phyloP scores from a whole-genome alignment of 2,113 vertebrate genomes.

The Lampris megalopsis region DNA sequence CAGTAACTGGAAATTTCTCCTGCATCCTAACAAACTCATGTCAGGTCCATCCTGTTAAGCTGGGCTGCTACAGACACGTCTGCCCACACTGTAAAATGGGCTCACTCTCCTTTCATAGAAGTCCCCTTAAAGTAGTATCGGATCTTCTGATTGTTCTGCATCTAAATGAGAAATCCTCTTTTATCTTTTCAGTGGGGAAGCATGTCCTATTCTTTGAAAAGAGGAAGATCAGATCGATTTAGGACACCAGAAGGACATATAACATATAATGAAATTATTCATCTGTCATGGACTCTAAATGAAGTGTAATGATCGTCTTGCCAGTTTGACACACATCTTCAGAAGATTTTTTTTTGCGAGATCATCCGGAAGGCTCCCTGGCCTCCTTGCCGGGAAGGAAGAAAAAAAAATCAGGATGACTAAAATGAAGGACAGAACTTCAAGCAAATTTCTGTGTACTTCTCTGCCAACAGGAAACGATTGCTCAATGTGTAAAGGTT shows the following conservation, averaged over 20 bases:
- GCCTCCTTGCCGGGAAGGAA: background rate
- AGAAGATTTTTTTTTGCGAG: background rate
- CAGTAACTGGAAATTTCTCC: too few species aligned
- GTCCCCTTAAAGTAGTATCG: too few species aligned
- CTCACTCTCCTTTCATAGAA: too few species aligned
- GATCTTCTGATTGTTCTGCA: too few species aligned
- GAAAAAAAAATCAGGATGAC: background rate
- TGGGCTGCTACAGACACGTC: too few species aligned
- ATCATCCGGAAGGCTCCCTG: background rate
- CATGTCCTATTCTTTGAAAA: conserved; percentile 95
- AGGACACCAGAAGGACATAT: conserved; percentile 49
- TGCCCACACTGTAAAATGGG: too few species aligned
- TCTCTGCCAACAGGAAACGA: background rate
- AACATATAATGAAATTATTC: conserved; percentile 22
- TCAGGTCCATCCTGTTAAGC: too few species aligned
- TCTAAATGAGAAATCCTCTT: conserved; percentile 8
- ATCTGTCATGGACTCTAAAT: conserved; percentile 13
- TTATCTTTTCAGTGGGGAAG: conserved; percentile 86
- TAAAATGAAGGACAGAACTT: background rate
- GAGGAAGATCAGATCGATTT: conserved; percentile 94
- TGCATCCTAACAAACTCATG: too few species aligned
- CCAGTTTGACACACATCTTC: background rate
- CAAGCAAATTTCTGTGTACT: background rate
- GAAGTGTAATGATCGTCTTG: background rate
- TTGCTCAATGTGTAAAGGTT: background rate